Evolutionary conservation across 2,113 vertebrate genomes (phyloP).

Genomic region (Telmatochromis brachygnathus): DNA sequence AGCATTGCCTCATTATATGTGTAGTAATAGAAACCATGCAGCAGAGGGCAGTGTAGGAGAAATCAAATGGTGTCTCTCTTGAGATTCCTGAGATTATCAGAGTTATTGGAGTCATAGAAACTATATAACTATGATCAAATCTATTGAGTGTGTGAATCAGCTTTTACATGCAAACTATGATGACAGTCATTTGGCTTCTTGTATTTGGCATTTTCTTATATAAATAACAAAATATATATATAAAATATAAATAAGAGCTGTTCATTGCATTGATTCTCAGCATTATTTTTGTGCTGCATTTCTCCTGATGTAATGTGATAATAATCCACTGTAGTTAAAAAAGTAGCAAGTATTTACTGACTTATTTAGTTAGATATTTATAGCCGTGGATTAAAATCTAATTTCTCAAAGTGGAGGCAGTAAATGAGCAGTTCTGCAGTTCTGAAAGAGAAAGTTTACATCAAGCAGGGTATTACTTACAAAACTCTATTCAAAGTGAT

Average conservation of each 20-base stretch:
- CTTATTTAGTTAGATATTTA: neutral
- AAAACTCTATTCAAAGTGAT: neutral
- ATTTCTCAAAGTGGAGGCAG: neutral
- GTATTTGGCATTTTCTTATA: neutral
- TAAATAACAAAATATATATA: neutral
- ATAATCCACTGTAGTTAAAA: neutral
- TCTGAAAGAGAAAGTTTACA: neutral
- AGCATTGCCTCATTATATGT: neutral
- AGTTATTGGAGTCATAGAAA: neutral
- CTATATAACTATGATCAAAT: too few species aligned
- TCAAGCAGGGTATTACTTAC: neutral
- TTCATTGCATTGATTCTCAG: neutral
- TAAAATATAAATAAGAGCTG: too few species aligned
- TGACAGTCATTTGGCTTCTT: neutral
- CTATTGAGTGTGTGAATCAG: neutral
- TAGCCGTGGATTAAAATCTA: fast-evolving
- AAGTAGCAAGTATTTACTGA: neutral
- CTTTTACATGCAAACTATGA: neutral
- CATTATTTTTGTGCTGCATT: neutral
- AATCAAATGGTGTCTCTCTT: neutral
- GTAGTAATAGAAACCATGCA: neutral
- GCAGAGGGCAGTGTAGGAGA: conserved; percentile 36
- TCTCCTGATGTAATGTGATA: neutral
- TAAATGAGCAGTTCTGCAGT: neutral
- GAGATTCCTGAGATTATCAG: neutral